Base-by-base conservation (phyloP, 2,888 invertebrate species). In the Philereme vetulata region DNA sequence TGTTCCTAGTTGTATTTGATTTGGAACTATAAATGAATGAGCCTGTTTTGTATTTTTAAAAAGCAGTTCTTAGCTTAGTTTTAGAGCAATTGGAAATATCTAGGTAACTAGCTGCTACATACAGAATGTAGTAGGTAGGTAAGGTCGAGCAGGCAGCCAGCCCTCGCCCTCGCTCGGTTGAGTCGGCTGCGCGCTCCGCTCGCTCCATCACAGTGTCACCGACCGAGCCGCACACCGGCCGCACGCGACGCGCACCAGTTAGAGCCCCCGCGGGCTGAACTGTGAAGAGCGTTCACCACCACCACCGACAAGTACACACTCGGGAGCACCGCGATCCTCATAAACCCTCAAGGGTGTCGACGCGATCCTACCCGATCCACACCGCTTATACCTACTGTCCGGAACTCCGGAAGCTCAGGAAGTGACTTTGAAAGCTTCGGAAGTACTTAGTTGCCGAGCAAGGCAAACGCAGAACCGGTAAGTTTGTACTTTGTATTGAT, bases 311-410 rank as follows among this genome's bases (percentile, higher is more conserved):
- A 34, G 33, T 3, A 9, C 11, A 8, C 8, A 11, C 42, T 33
- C 49, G 58, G 67, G 58, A 60, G 48, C 4, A 46, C 49, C 60
- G 67, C 55, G 58, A 33, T 43, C 50, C 47, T 38, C 56, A 59
- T 62, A 67, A 63, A 59, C 67, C 67, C 62, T 59, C 10, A 56
- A 59, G 67, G 67, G 67, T 65, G 67, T 50, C 54, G 60, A 59
- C 51, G 65, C 62, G 60, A 47, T 38, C 38, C 47, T 46, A n/a
- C 48, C 56, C 53, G 46, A 43, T 45, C 1, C 36, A 57, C 34
- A 51, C 40, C 35, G 36, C 47, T 49, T 33, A 4, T 36, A 2
- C 7, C 11, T 32, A 40, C 10, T n/a, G 21, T 21, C 21, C 21
- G 21, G 2, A 21, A 21, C 21, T 21, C 21, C 21, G 21, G 21